A percentile compares a stretch with the other conserved stretches of the same genome.
Conservation (phyloP, 2,888 invertebrate genomes). For the Dynastes hyllus region DNA sequence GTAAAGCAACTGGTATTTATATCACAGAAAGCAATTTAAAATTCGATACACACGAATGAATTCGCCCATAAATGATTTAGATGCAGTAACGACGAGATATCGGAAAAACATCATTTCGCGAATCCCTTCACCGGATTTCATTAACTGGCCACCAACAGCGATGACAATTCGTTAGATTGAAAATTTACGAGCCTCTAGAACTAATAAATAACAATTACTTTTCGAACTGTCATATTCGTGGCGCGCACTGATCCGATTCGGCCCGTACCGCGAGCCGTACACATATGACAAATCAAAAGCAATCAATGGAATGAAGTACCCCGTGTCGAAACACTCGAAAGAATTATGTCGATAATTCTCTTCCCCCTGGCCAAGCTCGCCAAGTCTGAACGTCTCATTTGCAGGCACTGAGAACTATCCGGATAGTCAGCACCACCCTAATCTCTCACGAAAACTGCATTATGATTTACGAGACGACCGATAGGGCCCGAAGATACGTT, state of each 20-base stretch:
- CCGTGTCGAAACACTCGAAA: constrained; percentile 54
- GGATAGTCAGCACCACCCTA: constrained; percentile 23
- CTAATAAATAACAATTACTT: constrained; percentile 43
- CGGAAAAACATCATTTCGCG: constrained; percentile 13
- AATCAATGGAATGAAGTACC: constrained; percentile 51
- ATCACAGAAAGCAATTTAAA: constrained; percentile 22
- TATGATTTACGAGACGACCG: constrained; percentile 37
- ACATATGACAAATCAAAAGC: constrained; percentile 51
- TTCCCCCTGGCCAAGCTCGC: constrained; percentile 38
- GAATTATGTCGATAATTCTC: constrained; percentile 56
- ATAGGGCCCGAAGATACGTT: constrained; percentile 28
- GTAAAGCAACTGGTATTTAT: constrained; percentile 2
- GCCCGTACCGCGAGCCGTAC: neutral
- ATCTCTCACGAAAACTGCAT: constrained; percentile 41
- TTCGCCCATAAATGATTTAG: constrained; percentile 8
- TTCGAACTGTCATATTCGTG: constrained; percentile 31
- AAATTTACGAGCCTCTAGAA: constrained; percentile 16
- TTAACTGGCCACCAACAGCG: constrained; percentile 25
- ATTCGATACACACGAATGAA: constrained; percentile 6
- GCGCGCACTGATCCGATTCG: constrained; percentile 21
- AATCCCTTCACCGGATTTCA: constrained; percentile 25
- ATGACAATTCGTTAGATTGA: constrained; percentile 23
- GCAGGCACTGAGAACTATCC: constrained; percentile 16
- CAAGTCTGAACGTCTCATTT: neutral
- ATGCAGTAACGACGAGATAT: constrained; percentile 17